Base-by-base conservation (phyloP, 1,140 invertebrate species). In the Nilaparvata lugens region DNA sequence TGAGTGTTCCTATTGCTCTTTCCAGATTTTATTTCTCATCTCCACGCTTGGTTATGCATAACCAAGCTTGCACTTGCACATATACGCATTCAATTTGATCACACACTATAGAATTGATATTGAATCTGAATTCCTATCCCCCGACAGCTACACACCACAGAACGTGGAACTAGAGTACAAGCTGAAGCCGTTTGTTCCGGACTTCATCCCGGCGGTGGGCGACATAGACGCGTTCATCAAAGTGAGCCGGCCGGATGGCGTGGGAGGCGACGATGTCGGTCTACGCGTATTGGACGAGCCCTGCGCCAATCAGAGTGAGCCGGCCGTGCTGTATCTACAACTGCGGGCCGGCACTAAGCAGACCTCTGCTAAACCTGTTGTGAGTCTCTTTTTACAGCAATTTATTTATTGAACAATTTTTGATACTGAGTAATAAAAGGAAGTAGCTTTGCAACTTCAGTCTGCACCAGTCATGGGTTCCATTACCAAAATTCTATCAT, bases 141-240 rank as follows among this genome's bases (percentile, higher is more conserved):
- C n/a, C n/a, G n/a, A 1, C 66, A 92, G 89, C 69, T 97, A 96
- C 72, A 91, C 92, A 1, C 93, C 94, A 0, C 92, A 96, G 74
- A 88, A 85, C 55, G 88, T 96, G 48, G 91, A 95, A 63, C 78
- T 95, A 14, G 92, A 93, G 19, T 88, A 89, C 69, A 93, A 93
- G 69, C 78, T 98, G 64, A 85, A 89, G 67, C 94, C 96, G 0
- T 99, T 98, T 71, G 86, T 98, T 56, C 95, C 95, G 0, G 95
- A 98, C 69, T 98, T 88, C 73, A 93, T 98, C 67, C 96, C 97
- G 19, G 91, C 95, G 7, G 95, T 99, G 25, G 97, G 97, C 0
- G 96, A 99, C 73, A 95, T 97, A 67, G 96, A 99, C 75, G 94
- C 95, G 5, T 98, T 99, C 73, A 83, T 99, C 24, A 98, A 98